Conservation (phyloP, 2,113 vertebrate genomes). For the Alouatta palliata region DNA sequence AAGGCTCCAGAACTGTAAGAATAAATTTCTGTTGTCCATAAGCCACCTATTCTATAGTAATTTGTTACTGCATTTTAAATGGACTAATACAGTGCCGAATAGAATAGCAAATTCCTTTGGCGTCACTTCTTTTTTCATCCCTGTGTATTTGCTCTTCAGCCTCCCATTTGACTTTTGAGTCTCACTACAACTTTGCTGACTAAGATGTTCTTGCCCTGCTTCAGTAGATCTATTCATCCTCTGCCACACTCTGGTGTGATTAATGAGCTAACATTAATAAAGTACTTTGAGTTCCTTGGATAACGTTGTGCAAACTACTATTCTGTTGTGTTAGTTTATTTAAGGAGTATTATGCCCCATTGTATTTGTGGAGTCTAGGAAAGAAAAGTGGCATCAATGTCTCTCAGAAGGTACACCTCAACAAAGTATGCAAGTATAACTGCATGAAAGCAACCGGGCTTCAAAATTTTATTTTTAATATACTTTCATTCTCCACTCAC, state of each 20-base stretch:
- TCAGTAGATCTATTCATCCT: neutral
- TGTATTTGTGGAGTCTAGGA: neutral
- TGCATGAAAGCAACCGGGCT: neutral
- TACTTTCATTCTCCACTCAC: neutral
- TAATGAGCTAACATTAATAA: constrained; percentile 24
- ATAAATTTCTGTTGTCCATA: neutral
- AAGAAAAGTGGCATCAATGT: neutral
- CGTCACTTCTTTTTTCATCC: neutral
- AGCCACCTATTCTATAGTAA: neutral
- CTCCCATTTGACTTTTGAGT: neutral
- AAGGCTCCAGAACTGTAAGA: neutral
- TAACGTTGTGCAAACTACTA: constrained; percentile 12
- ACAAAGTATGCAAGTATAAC: neutral
- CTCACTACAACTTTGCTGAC: neutral
- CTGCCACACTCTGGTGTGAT: neutral
- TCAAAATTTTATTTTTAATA: neutral
- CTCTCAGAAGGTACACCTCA: neutral
- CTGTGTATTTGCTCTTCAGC: neutral
- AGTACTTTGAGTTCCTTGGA: neutral
- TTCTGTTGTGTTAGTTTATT: neutral
- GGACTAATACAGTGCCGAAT: neutral
- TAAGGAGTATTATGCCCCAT: neutral
- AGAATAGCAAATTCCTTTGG: neutral
- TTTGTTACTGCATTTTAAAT: neutral
- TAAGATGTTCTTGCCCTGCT: constrained; percentile 18